Evolutionary conservation across 2,113 vertebrate genomes (phyloP).

Genomic region (Sylvicapra grimmia): DNA sequence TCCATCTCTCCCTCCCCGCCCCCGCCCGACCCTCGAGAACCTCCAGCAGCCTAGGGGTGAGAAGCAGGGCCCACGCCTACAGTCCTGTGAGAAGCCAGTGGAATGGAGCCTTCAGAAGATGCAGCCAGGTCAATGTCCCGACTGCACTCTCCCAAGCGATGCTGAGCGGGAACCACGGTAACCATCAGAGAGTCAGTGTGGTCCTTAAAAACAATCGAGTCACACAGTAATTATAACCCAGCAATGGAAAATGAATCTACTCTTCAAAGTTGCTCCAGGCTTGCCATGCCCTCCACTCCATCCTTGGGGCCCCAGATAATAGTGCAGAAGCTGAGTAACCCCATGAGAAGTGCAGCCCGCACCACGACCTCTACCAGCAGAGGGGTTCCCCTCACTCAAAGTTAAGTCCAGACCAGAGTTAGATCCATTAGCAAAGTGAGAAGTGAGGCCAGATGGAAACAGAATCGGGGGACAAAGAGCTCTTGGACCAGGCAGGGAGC

Average conservation of each 20-base stretch:
- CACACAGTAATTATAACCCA: not conserved
- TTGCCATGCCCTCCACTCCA: not conserved
- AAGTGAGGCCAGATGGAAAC: not conserved
- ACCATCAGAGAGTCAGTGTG: not conserved
- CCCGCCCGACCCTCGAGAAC: not conserved
- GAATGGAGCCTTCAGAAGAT: not conserved
- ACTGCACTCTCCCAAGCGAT: rapidly evolving
- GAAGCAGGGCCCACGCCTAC: not conserved
- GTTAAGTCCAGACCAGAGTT: not conserved
- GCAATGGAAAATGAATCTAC: not conserved
- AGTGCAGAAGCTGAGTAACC: not conserved
- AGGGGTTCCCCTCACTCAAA: not conserved
- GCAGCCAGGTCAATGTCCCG: not conserved
- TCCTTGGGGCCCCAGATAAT: too few species aligned
- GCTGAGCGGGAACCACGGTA: not conserved
- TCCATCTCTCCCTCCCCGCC: too few species aligned
- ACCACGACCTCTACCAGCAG: not conserved
- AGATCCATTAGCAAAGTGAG: not conserved
- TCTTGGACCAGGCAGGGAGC: not conserved
- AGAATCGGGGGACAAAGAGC: not conserved
- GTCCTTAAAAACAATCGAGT: not conserved
- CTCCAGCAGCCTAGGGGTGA: not conserved
- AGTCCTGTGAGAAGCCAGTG: not conserved
- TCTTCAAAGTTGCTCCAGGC: not conserved
- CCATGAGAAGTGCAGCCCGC: not conserved